These are phyloP conservation scores for Ancistrus triradiatus DNA, from an alignment of 2,113 vertebrate genomes.

Conservation along the genomic window DNA sequence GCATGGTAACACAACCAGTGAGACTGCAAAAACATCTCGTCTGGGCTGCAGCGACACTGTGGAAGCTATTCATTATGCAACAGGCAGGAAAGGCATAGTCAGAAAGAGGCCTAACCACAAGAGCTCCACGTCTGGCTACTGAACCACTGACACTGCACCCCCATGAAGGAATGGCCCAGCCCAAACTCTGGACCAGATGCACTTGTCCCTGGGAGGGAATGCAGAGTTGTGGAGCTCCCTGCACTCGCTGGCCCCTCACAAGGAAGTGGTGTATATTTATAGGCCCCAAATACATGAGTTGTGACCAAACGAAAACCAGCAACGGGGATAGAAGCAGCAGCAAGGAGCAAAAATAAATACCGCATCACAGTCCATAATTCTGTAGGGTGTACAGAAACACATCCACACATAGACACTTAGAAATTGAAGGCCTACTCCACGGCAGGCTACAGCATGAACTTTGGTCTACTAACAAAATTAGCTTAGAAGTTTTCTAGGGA, in stretches of 20 bases:
- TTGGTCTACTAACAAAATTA: constrained; percentile 14
- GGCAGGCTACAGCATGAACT: constrained; percentile 19
- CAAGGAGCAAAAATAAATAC: constrained; percentile 42
- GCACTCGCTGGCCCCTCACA: constrained; percentile 22
- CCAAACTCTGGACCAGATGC: constrained; percentile 25
- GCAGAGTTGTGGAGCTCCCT: constrained; percentile 9
- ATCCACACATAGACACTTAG: not conserved
- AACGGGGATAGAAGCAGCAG: constrained; percentile 16
- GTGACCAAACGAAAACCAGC: constrained; percentile 36
- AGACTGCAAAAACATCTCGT: no score
- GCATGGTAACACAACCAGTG: no score
- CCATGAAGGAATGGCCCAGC: not conserved
- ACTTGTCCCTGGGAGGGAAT: not conserved
- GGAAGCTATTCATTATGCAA: constrained; percentile 73
- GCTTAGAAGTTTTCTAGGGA: not conserved
- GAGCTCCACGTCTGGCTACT: constrained; percentile 62
- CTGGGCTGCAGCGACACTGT: constrained; percentile 64
- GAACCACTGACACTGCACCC: constrained; percentile 55
- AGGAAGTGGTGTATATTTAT: constrained; percentile 41
- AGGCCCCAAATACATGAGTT: constrained; percentile 32
- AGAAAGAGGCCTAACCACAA: constrained; percentile 66
- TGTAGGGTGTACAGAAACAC: constrained; percentile 17
- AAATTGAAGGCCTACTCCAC: not conserved
- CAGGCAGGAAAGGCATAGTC: constrained; percentile 63
- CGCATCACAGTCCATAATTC: constrained; percentile 34